Conservation (phyloP, 2,113 vertebrate species). For the Pholis gunnellus region DNA sequence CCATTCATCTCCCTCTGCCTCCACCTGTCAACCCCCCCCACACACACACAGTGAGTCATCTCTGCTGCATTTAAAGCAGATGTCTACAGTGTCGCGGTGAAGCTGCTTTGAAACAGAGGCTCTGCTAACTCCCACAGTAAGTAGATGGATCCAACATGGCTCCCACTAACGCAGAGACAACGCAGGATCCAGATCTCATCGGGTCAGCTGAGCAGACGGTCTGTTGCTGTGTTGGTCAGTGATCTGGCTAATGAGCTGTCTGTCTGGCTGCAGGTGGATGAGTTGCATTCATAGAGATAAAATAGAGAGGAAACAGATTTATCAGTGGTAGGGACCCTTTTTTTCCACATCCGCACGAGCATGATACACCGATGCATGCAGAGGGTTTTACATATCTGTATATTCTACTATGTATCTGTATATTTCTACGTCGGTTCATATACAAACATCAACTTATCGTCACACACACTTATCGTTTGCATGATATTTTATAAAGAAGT, state of each 20-base stretch:
- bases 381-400: background rate
- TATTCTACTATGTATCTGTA: background rate
- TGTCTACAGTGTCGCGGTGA: conserved; percentile 40
- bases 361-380: background rate
- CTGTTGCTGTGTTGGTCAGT: conserved; percentile 21
- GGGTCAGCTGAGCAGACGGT: conserved; percentile 39
- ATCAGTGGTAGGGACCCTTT: background rate
- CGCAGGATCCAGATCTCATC: background rate
- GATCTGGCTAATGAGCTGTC: conserved; percentile 34
- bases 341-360: background rate
- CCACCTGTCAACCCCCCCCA: conserved; percentile 33
- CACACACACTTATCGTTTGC: too few species aligned
- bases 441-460: background rate
- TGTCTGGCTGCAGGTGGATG: background rate
- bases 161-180: background rate
- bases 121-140: conserved; percentile 38
- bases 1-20: conserved; percentile 62
- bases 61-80: conserved; percentile 60
- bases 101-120: conserved; percentile 34
- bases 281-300: background rate
- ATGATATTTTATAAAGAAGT: too few species aligned
- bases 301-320: background rate
- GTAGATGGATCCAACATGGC: conserved; percentile 31
- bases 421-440: background rate
- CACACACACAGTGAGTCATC: conserved; percentile 51